Percentiles rank a stretch among this genome's conserved stretches.
These are phyloP conservation scores for Macquaria australasica DNA, from an alignment of 2,113 vertebrate species.

Conservation along the genomic window DNA sequence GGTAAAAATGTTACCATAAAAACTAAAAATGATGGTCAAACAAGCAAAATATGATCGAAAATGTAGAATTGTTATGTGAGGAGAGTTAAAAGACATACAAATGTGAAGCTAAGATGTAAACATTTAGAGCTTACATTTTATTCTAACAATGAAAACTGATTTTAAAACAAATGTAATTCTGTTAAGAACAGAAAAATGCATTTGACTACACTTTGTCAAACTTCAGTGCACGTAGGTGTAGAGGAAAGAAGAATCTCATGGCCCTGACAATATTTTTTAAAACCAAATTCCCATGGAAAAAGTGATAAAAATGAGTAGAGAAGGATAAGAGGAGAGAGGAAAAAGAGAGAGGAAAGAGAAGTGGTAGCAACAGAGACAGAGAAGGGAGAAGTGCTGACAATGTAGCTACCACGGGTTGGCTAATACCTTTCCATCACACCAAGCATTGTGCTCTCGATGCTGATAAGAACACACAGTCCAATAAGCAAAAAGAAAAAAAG, in stretches of 20 bases:
- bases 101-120: not conserved
- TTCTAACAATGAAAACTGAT: not conserved
- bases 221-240: not conserved
- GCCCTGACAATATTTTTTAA: constrained; percentile 17
- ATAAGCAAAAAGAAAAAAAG: constrained; percentile 76
- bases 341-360: constrained; percentile 52
- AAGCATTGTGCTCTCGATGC: constrained; percentile 80
- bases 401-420: constrained; percentile 72
- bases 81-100: not conserved
- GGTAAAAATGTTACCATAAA: not conserved
- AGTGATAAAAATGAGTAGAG: constrained; percentile 9
- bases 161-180: not conserved
- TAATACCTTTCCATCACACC: constrained; percentile 84
- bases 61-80: not conserved
- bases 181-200: not conserved
- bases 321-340: constrained; percentile 14
- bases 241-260: not conserved
- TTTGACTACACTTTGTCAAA: constrained; percentile 19
- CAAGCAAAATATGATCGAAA: not conserved
- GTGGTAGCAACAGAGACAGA: constrained; percentile 67
- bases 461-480: constrained; percentile 84
- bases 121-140: not conserved
- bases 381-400: constrained; percentile 80
- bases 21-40: not conserved
- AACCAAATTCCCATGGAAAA: constrained; percentile 22